phyloP scores from a whole-genome alignment of 2,113 vertebrate species.

The Pedionomus torquatus region DNA sequence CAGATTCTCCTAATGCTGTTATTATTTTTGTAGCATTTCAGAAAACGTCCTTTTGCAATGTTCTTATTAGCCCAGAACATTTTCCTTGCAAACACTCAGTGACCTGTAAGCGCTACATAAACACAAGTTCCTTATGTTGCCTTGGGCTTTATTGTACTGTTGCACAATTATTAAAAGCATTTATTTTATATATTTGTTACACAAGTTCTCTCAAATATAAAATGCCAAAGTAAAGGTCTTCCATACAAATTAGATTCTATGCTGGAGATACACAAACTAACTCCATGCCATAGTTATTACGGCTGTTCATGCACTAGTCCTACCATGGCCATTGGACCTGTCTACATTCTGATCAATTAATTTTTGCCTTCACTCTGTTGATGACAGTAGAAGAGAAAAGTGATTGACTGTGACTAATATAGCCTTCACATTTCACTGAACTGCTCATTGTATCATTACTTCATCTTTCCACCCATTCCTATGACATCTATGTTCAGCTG shows the following conservation, averaged over 20 bases:
- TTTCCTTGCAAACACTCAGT: not conserved
- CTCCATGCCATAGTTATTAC: not conserved
- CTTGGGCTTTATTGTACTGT: not conserved
- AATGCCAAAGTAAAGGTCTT: not conserved
- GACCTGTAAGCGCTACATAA: not conserved
- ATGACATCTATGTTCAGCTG: not conserved
- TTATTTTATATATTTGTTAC: not conserved
- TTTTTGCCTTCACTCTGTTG: not conserved
- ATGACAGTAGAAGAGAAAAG: not conserved
- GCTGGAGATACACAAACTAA: not conserved
- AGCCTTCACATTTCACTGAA: not conserved
- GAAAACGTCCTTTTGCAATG: not conserved
- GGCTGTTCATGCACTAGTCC: not conserved
- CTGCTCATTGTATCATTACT: not conserved
- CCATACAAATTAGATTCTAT: not conserved
- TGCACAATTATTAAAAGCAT: not conserved
- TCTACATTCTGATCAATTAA: not conserved
- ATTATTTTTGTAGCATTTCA: not conserved
- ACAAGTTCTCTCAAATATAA: not conserved
- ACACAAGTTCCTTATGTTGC: not conserved
- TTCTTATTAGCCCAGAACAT: not conserved
- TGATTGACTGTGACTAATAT: not conserved
- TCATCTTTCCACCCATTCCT: not conserved
- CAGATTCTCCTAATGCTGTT: not conserved
- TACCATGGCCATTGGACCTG: not conserved